Base-by-base conservation (phyloP, 2,797 vertebrate species). In the Tamandua tetradactyla region DNA sequence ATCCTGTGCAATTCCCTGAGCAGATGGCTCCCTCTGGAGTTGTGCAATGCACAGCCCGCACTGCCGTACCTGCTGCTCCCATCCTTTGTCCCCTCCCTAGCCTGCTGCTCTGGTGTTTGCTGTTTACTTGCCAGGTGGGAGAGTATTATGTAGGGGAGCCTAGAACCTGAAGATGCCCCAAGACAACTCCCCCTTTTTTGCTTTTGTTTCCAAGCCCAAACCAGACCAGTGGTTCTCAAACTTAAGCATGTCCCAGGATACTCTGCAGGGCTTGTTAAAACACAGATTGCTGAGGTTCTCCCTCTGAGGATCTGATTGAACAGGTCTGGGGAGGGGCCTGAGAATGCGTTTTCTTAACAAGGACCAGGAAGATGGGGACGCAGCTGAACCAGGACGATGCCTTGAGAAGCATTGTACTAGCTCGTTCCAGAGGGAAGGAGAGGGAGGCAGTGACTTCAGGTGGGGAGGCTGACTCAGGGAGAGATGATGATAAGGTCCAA, bases 41-140 rank as follows among this genome's bases (percentile, higher is more conserved):
- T 72, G 83, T 85, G 27, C 44, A 52, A 52, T 71, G n/a, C 7
- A 23, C 52, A 44, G 3, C 30, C 55, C 52, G 14, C 22, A 66
- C 2, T 18, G 22, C 61, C 47, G 13, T 4, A 2, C 47, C 4
- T 0, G 8, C 42, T 44, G 25, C 40, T 18, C 17, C 1, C 3
- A 52, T 35, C 83, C 44, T 68, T 40, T 57, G 75, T 76, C 25
- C 15, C 15, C 37, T 44, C 12, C 78, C 49, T 47, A 61, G 11
- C 62, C 22, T 35, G 32, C 4, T 52, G 15, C 12, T 66, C 47
- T 12, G 35, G 74, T 44, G 12, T 69, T 49, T 40, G 32, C 27
- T n/a, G 17, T 72, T 40, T 52, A 32, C 17, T 42, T 7, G 1
- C 22, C 40, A 44, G 72, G 55, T 66, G 79, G 44, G 74, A 72